phyloP scores from a whole-genome alignment of 2,888 invertebrate genomes.

The Saturnia japonica region DNA sequence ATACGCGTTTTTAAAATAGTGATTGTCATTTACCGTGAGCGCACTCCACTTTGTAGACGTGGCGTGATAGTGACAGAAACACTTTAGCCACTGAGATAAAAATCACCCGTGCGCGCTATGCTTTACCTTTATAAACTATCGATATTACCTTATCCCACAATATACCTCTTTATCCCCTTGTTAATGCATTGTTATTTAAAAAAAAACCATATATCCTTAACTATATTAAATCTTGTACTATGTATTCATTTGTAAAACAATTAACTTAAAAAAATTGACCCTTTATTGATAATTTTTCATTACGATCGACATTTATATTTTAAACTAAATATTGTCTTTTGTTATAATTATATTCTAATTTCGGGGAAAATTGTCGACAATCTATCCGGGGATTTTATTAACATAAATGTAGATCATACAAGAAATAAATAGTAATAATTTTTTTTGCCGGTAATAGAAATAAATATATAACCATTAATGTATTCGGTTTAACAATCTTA shows the following conservation, averaged over 20 bases:
- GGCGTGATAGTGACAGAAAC: too few relatives aligned
- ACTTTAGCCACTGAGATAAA: too few relatives aligned
- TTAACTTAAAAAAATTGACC: not conserved
- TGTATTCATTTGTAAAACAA: not conserved
- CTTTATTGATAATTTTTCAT: not conserved
- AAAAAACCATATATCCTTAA: not conserved
- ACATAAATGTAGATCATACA: not conserved
- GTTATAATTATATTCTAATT: not conserved
- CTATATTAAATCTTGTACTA: not conserved
- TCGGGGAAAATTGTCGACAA: not conserved
- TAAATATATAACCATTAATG: not conserved
- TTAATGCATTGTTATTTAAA: not conserved
- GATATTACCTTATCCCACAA: not conserved
- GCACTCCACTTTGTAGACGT: too few relatives aligned
- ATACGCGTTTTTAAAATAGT: too few relatives aligned
- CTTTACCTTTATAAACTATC: not conserved
- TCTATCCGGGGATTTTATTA: not conserved
- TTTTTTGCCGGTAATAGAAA: not conserved
- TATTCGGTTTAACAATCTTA: not conserved
- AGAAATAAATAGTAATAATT: not conserved
- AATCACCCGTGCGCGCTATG: too few relatives aligned
- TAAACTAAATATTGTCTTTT: constrained; percentile 9
- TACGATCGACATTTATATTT: not conserved
- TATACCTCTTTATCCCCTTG: not conserved
- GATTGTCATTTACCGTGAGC: too few relatives aligned